A percentile compares a stretch with the other conserved stretches of the same genome.
These are phyloP conservation scores for Bombus waltoni DNA, from an alignment of 1,140 invertebrate genomes.

Conservation along the genomic window DNA sequence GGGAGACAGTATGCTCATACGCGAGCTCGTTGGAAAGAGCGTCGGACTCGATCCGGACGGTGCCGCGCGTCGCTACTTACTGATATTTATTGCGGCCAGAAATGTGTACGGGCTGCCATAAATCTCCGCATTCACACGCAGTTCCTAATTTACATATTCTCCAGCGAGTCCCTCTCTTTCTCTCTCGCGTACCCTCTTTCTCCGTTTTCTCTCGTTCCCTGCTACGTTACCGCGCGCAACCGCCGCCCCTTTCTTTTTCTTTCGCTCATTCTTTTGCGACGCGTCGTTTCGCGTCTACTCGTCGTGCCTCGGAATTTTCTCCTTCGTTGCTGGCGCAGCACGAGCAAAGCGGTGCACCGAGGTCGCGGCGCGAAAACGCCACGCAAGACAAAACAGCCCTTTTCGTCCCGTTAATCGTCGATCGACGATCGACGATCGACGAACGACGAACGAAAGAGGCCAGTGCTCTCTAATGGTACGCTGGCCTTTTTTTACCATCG, in stretches of 20 bases:
- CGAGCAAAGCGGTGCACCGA: neutral
- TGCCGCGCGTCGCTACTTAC: constrained; percentile 79
- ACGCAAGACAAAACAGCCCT: neutral
- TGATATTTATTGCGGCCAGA: constrained; percentile 82
- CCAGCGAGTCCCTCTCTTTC: constrained; percentile 49
- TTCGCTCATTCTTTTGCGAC: constrained; percentile 39
- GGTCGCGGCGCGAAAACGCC: neutral
- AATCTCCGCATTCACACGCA: constrained; percentile 82
- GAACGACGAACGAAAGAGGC: too few relatives aligned
- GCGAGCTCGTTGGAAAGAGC: constrained; percentile 30
- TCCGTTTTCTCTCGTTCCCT: neutral
- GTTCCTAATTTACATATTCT: constrained; percentile 82
- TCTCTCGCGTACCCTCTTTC: constrained; percentile 18
- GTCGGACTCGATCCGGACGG: constrained; percentile 53
- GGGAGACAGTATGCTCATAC: neutral
- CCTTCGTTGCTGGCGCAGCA: neutral
- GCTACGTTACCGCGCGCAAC: constrained; percentile 8
- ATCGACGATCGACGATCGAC: neutral
- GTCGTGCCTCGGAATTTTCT: constrained; percentile 10
- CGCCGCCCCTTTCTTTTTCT: constrained; percentile 29
- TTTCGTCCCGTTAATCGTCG: neutral
- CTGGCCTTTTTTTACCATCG: too few relatives aligned
- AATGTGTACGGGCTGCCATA: constrained; percentile 81
- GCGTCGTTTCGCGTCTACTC: constrained; percentile 7
- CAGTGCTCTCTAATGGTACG: too few relatives aligned